phyloP scores from a whole-genome alignment of 2,888 invertebrate genomes.

The Erannis defoliaria region DNA sequence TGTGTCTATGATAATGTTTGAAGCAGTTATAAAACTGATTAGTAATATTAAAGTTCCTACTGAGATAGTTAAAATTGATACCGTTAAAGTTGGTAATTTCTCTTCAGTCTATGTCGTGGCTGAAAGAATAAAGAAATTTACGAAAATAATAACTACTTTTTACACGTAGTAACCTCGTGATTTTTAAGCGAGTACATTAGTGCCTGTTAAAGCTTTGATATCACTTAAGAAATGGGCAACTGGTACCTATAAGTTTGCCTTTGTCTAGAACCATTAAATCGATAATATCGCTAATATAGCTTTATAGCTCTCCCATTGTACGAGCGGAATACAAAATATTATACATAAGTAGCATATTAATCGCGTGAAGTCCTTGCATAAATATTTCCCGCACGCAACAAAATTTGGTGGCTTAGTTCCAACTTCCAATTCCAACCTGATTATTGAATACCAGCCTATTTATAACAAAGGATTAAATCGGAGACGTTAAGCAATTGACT shows the following conservation, averaged over 20 bases:
- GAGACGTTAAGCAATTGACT: slow-evolving; percentile 9
- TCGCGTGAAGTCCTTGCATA: slow-evolving; percentile 4
- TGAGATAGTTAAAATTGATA: not conserved
- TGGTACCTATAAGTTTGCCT: too few species aligned
- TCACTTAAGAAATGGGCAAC: too few species aligned
- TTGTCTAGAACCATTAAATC: not conserved
- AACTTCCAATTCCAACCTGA: slow-evolving; percentile 8
- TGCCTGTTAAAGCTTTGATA: too few species aligned
- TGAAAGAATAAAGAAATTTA: too few species aligned
- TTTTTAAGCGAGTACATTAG: too few species aligned
- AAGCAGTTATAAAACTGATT: not conserved
- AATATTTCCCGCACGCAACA: slow-evolving; percentile 7
- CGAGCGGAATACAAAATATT: not conserved
- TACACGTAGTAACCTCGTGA: too few species aligned
- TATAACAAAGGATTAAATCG: slow-evolving; percentile 6
- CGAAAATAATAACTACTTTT: too few species aligned
- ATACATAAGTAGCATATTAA: not conserved
- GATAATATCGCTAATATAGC: not conserved
- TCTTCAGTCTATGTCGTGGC: not conserved
- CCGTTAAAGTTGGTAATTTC: not conserved
- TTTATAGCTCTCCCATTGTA: not conserved
- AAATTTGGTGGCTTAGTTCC: not conserved
- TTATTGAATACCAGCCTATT: slow-evolving; percentile 8
- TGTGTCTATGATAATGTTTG: not conserved
- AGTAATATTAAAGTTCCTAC: too few species aligned